Conservation (phyloP, 2,888 invertebrate species). For the Stenolophus ochropezus region DNA sequence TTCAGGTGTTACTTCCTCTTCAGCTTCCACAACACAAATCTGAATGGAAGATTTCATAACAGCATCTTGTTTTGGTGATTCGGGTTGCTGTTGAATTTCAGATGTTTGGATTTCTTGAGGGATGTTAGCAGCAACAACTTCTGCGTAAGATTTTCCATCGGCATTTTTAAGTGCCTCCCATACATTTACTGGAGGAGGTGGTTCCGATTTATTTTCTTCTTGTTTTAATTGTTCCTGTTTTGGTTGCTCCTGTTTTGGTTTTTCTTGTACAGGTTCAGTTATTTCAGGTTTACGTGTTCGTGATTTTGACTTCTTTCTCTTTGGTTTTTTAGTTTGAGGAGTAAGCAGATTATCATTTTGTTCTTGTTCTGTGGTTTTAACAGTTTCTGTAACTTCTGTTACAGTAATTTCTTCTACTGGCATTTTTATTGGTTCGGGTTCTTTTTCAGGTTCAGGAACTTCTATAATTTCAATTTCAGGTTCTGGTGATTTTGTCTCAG, state of each 20-base stretch:
- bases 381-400: too few species aligned
- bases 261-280: slow-evolving; percentile 57
- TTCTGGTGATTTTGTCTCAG: slow-evolving; percentile 24
- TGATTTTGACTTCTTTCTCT: slow-evolving; percentile 49
- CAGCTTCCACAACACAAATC: slow-evolving; percentile 62
- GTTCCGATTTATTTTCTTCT: slow-evolving; percentile 29
- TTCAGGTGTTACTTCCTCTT: slow-evolving; percentile 67
- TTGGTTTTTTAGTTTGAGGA: slow-evolving; percentile 56
- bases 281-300: slow-evolving; percentile 38
- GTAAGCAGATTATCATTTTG: slow-evolving; percentile 51
- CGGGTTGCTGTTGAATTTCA: slow-evolving; percentile 17
- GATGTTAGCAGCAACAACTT: slow-evolving; percentile 77
- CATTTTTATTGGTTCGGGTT: neutral
- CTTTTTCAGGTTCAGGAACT: neutral
- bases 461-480: slow-evolving; percentile 16
- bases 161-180: slow-evolving; percentile 74
- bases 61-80: slow-evolving; percentile 66
- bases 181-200: slow-evolving; percentile 70
- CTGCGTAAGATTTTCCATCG: slow-evolving; percentile 81
- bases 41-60: slow-evolving; percentile 60
- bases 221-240: slow-evolving; percentile 30
- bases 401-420: slow-evolving; percentile 18
- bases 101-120: slow-evolving; percentile 70
- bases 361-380: too few species aligned
- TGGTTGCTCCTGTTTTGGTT: too few species aligned